Conservation (phyloP, 2,888 invertebrate species). For the Leptothorax acervorum region DNA sequence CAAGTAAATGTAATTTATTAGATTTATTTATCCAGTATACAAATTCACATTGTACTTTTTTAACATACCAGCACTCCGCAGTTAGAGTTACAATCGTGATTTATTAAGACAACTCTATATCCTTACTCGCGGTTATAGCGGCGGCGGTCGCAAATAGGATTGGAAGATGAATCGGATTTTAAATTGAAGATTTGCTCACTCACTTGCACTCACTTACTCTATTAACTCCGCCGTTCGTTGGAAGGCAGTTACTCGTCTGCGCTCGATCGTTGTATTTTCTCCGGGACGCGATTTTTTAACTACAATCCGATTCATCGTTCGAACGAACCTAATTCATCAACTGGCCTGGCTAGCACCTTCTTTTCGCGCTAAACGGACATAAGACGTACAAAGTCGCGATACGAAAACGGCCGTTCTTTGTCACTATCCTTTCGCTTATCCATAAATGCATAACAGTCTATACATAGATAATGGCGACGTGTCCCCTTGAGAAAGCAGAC, state of each 20-base stretch:
- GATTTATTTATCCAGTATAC: not conserved
- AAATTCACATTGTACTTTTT: not conserved
- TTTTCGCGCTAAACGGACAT: not conserved
- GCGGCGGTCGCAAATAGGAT: constrained; percentile 15
- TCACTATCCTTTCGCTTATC: not conserved
- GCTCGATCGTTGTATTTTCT: constrained; percentile 40
- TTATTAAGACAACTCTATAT: constrained; percentile 33
- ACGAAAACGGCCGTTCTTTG: not conserved
- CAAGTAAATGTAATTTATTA: not conserved
- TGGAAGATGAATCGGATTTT: constrained; percentile 51
- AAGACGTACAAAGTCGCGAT: not conserved
- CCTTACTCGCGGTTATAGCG: not conserved
- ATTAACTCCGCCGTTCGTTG: constrained; percentile 28
- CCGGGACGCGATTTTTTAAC: constrained; percentile 23
- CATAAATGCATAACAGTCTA: constrained; percentile 44
- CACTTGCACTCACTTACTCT: constrained; percentile 48
- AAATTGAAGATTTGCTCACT: constrained; percentile 53
- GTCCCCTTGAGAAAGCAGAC: constrained; percentile 15
- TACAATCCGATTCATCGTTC: constrained; percentile 16
- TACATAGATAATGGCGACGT: constrained; percentile 10
- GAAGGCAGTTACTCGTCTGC: constrained; percentile 14
- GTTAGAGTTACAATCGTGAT: constrained; percentile 9
- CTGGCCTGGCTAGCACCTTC: not conserved
- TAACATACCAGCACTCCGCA: not conserved
- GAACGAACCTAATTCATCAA: constrained; percentile 12